Evolutionary conservation across 2,113 vertebrate genomes (phyloP).

Genomic region (Varanus komodoensis): DNA sequence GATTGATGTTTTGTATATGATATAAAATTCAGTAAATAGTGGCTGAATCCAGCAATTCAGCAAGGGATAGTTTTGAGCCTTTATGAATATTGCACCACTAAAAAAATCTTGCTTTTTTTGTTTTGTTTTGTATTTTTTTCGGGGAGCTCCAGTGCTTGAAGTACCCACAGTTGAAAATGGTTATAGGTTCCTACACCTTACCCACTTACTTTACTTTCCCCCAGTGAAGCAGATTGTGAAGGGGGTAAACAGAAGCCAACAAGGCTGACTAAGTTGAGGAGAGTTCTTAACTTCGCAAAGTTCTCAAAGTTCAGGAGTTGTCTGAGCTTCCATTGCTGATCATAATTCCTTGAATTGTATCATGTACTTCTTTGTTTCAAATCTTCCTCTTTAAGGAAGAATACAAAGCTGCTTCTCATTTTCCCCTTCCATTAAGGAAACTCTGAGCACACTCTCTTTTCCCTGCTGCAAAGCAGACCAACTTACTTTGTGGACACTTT

Average conservation of each 20-base stretch:
- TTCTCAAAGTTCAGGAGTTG: no score
- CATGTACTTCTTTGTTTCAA: no score
- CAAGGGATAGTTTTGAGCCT: background rate
- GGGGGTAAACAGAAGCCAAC: background rate
- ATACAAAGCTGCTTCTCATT: no score
- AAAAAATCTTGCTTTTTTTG: background rate
- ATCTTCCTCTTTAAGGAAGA: no score
- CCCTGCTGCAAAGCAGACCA: no score
- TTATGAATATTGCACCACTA: background rate
- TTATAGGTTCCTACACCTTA: background rate
- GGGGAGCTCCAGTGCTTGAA: no score
- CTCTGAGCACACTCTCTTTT: no score
- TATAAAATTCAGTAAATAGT: background rate
- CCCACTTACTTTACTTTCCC: background rate
- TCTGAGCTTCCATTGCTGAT: no score
- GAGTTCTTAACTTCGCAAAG: background rate
- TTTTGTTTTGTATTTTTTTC: background rate
- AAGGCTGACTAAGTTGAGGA: background rate
- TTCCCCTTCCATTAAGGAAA: no score
- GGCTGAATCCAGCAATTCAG: background rate
- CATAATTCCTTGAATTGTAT: no score
- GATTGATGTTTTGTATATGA: background rate
- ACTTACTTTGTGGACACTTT: no score
- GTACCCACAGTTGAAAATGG: background rate
- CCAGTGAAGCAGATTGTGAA: background rate